Conservation (phyloP, 2,888 invertebrate species). For the Melieria picta region DNA sequence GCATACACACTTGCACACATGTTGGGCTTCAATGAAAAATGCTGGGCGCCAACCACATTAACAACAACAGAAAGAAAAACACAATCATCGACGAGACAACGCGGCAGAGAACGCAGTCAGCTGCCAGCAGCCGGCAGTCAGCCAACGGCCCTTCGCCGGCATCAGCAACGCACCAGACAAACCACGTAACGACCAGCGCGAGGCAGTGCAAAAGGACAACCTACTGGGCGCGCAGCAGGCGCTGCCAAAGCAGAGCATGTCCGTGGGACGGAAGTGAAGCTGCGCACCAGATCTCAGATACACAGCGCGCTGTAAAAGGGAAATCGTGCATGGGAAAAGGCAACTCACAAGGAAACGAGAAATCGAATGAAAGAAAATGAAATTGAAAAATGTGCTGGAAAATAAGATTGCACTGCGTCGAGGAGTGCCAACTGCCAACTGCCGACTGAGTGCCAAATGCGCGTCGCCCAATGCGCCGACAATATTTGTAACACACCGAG, state of each 20-base stretch:
- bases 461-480: no score
- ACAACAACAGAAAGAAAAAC: not conserved
- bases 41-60: not conserved
- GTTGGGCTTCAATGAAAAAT: not conserved
- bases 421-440: no score
- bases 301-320: not conserved
- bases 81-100: not conserved
- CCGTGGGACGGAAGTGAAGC: conserved; percentile 15
- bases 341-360: not conserved
- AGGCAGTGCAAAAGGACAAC: conserved; percentile 27
- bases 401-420: not conserved
- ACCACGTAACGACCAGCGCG: not conserved
- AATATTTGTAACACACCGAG: not conserved
- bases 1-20: not conserved
- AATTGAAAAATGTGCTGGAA: conserved; percentile 1
- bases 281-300: not conserved
- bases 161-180: not conserved
- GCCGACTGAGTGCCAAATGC: no score
- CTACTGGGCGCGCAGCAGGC: conserved; percentile 29
- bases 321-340: no score
- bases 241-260: conserved; percentile 1
- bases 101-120: not conserved
- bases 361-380: not conserved
- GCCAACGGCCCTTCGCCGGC: not conserved
- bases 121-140: not conserved